Evolutionary conservation across 1,140 invertebrate species (phyloP), one percentile per base, ranked within the genome.

Genomic region (Grapholita molesta): DNA sequence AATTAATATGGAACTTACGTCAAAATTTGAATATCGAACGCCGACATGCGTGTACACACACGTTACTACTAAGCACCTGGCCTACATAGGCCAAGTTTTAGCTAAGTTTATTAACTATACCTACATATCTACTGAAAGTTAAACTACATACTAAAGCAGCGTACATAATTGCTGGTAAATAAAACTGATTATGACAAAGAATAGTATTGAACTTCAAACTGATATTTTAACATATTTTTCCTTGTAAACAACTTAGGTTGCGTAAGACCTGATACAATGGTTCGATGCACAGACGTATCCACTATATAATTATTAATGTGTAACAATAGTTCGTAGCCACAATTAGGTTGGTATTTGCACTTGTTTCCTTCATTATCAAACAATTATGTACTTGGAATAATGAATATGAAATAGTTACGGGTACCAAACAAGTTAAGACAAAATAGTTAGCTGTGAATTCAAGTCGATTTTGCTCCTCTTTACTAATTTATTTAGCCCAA

Each of bases 311-410:
- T 48, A 48, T 21, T 18, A 48, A 48, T n/a, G 42, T 18, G 42
- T 48, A 48, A 48, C 42, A 48, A 48, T 48, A 48, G 42, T 48
- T 48, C n/a, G n/a, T n/a, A n/a, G n/a, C n/a, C n/a, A 48, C 42
- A 48, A 48, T 48, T 12, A 48, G 42, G 42, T 21, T 48, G 42
- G 42, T 48, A 21, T 48, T 18, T 48, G 42, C n/a, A 21, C 12
- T 48, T 48, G 15, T 48, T 48, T 21, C 8, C 42, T n/a, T 48
- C 42, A 21, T 48, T 48, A 48, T 18, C 42, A 48, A 48, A 48
- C 42, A 48, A 48, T 48, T 48, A 48, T 48, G 18, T 48, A 48
- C 42, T 48, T 48, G 8, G 7, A 8, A 48, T 48, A 21, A 48
- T n/a, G n/a, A n/a, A n/a, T n/a, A 48, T 48, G 42, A 7, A 48